phyloP scores from a whole-genome alignment of 2,888 invertebrate genomes.

The Nemapogon koenigi region DNA sequence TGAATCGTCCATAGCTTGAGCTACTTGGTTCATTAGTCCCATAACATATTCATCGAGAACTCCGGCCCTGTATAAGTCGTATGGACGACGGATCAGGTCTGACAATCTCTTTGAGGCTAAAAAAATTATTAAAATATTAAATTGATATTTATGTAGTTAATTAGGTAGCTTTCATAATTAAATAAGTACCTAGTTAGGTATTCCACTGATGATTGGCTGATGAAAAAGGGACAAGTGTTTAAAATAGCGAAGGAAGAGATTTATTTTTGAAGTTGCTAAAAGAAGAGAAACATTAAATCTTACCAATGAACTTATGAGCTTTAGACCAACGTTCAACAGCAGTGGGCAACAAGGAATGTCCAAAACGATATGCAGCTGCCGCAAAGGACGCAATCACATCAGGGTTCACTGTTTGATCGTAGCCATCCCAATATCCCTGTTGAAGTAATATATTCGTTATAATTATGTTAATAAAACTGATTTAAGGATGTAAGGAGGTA shows the following conservation, averaged over 20 bases:
- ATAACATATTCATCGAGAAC: conserved; percentile 91
- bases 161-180: no score
- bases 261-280: no score
- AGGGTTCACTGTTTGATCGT: conserved; percentile 84
- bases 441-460: no score
- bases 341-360: conserved; percentile 88
- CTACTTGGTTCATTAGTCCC: conserved; percentile 93
- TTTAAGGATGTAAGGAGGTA: no score
- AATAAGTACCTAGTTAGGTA: background rate
- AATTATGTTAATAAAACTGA: no score
- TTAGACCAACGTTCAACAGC: conserved; percentile 94
- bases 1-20: conserved; percentile 94
- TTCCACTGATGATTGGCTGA: no score
- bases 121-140: no score
- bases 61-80: conserved; percentile 88
- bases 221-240: no score
- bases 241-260: no score
- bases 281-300: no score
- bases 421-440: conserved; percentile 83
- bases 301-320: conserved; percentile 92
- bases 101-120: conserved; percentile 87
- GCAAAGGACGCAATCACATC: conserved; percentile 89
- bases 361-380: conserved; percentile 92
- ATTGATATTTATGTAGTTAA: no score
- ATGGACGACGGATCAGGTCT: conserved; percentile 87